phyloP scores from a whole-genome alignment of 2,797 vertebrate species.

The Microchirus variegatus region DNA sequence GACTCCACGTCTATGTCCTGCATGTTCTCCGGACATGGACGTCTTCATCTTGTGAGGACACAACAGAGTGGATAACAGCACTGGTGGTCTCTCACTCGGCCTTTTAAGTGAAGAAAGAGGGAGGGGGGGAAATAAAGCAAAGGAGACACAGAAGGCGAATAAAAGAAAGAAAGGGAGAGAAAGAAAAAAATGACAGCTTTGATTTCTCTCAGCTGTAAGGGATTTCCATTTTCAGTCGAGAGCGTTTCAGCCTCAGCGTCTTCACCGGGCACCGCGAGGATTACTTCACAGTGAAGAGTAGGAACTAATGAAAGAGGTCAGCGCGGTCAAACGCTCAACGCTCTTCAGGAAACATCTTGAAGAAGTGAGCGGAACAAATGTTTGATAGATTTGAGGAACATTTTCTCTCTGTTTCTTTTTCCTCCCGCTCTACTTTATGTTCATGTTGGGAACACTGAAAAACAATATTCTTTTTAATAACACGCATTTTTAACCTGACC shows the following conservation, averaged over 20 bases:
- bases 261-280: constrained; percentile 44
- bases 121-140: neutral
- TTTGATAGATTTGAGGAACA: constrained; percentile 4
- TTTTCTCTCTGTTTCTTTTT: neutral
- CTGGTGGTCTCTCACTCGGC: constrained; percentile 70
- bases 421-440: neutral
- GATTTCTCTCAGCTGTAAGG: constrained; percentile 69
- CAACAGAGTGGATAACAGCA: constrained; percentile 28
- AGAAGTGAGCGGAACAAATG: constrained; percentile 5
- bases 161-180: constrained; percentile 14
- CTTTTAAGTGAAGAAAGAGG: constrained; percentile 58
- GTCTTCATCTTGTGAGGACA: constrained; percentile 46
- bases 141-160: neutral
- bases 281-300: constrained; percentile 40
- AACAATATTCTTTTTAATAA: neutral
- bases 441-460: neutral
- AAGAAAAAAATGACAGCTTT: constrained; percentile 47
- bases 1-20: constrained; percentile 42
- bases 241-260: constrained; percentile 34
- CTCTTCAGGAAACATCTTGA: constrained; percentile 42
- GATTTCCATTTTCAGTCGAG: constrained; percentile 68
- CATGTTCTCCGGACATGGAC: constrained; percentile 49
- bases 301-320: constrained; percentile 42
- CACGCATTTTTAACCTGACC: no score
- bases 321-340: constrained; percentile 3